Evolutionary conservation across 2,888 invertebrate species (phyloP).

Genomic region (Podabrus alpinus): DNA sequence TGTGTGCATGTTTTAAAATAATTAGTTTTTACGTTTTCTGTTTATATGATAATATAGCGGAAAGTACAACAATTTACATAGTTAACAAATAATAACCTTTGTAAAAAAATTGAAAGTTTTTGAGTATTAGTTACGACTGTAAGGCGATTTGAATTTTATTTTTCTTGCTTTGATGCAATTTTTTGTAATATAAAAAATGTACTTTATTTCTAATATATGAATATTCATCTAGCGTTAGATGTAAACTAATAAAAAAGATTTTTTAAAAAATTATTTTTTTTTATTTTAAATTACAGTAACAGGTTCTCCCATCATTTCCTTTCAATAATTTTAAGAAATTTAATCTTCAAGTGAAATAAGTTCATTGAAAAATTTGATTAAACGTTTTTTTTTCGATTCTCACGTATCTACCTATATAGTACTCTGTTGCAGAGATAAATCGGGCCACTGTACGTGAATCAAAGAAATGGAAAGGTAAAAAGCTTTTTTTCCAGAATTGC

Average conservation of each 20-base stretch:
- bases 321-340: too few relatives aligned
- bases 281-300: not conserved
- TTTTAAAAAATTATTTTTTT: not conserved
- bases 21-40: not conserved
- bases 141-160: not conserved
- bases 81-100: not conserved
- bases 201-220: constrained; percentile 14
- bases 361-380: too few relatives aligned
- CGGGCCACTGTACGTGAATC: too few relatives aligned
- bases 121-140: not conserved
- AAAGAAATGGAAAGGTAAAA: too few relatives aligned
- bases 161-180: constrained; percentile 1
- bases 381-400: too few relatives aligned
- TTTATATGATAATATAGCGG: not conserved
- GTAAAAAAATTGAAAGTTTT: not conserved
- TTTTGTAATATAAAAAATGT: constrained; percentile 16
- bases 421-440: too few relatives aligned
- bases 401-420: too few relatives aligned
- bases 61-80: constrained; percentile 1
- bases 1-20: not conserved
- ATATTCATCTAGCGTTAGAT: constrained; percentile 12
- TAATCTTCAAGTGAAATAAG: too few relatives aligned
- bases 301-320: too few relatives aligned
- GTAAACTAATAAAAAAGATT: not conserved
- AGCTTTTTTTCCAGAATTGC: too few relatives aligned